Evolutionary conservation across 2,797 vertebrate genomes (phyloP), one percentile per base, ranked within the genome.

Genomic region (Anabas testudineus): DNA sequence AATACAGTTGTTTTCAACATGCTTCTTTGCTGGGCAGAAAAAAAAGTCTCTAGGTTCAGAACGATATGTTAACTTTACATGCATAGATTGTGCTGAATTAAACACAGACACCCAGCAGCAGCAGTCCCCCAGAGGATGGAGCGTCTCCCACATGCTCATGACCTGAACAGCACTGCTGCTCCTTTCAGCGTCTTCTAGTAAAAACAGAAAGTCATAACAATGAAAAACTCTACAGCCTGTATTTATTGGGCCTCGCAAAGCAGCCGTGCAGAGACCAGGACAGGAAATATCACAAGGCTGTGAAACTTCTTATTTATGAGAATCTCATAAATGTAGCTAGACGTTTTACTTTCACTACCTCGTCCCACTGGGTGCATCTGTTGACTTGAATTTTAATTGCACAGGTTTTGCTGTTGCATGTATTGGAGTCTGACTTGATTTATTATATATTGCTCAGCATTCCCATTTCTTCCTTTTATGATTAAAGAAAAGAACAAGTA

Each of bases 151-250:
- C n/a, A 1, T 16, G 41, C 63, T 57, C 48, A 9, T 63, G 65
- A 77, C 79, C 80, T 67, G 63, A 73, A 30, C 49, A 0, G 19
- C 54, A 4, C 0, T 66, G 56, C 22, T 36, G 18, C 42, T 62
- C 36, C 30, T 47, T 36, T 56, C 16, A 19, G 45, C 7, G 5
- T 28, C 45, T 28, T 57, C 69, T 58, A 54, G 71, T 80, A 61
- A 83, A 80, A 78, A 41, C 57, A 47, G n/a, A 81, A 74, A 78
- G 71, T 74, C 53, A 56, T 48, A 52, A 66, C 49, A 79, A 72
- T 84, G 67, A 73, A 52, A 66, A 67, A 51, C 41, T 71, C 57
- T 26, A 32, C 42, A 18, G 24, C 59, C 19, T 47, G 46, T 53
- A 67, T 82, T 83, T 49, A 75, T 48, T 59, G 39, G 26, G 47